phyloP scores from a whole-genome alignment of 2,888 invertebrate genomes.

The Corythucha ciliata region DNA sequence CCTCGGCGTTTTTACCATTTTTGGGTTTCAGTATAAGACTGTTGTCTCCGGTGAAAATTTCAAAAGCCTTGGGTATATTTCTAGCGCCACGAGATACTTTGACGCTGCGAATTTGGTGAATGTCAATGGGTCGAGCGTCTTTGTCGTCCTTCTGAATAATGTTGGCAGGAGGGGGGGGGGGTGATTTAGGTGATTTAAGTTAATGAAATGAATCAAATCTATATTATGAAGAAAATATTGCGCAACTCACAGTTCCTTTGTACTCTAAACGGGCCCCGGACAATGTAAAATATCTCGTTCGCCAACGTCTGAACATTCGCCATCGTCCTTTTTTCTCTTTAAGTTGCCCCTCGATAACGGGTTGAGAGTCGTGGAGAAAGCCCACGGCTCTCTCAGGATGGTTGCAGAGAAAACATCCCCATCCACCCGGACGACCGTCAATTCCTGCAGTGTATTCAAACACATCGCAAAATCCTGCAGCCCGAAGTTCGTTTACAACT shows the following conservation, averaged over 20 bases:
- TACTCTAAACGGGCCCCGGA: slow-evolving; percentile 87
- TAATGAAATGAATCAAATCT: no score
- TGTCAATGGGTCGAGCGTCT: slow-evolving; percentile 57
- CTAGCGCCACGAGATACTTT: slow-evolving; percentile 83
- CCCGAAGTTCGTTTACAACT: slow-evolving; percentile 72
- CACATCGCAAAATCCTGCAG: slow-evolving; percentile 84
- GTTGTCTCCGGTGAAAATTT: slow-evolving; percentile 90
- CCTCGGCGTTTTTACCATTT: slow-evolving; percentile 87
- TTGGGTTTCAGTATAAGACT: slow-evolving; percentile 88
- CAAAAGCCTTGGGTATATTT: slow-evolving; percentile 91
- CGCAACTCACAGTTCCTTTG: slow-evolving; percentile 62
- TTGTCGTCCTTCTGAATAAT: slow-evolving; percentile 66
- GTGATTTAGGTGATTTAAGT: no score
- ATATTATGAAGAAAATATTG: no score
- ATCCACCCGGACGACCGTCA: slow-evolving; percentile 50
- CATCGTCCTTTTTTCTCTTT: slow-evolving; percentile 89
- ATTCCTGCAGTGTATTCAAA: slow-evolving; percentile 57
- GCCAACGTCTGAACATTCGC: slow-evolving; percentile 83
- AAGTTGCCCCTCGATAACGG: slow-evolving; percentile 80
- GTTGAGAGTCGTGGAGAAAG: slow-evolving; percentile 68
- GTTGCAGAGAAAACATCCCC: slow-evolving; percentile 91
- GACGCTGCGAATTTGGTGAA: slow-evolving; percentile 89
- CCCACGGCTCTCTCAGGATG: slow-evolving; percentile 83
- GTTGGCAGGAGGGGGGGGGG: no score
- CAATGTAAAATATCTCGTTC: slow-evolving; percentile 86